phyloP scores from a whole-genome alignment of 2,797 vertebrate genomes.

The Danio aesculapii region DNA sequence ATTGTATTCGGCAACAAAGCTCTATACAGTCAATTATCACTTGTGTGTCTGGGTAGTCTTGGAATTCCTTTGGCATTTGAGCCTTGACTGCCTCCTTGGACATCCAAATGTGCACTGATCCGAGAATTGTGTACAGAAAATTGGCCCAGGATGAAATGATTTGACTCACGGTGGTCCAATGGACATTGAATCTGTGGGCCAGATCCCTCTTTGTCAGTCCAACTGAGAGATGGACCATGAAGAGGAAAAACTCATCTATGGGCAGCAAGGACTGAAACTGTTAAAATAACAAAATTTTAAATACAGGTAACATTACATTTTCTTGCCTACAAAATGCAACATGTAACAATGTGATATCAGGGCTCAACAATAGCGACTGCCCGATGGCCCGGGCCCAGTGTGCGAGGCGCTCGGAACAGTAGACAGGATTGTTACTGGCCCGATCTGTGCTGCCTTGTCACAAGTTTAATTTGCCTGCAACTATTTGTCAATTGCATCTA shows the following conservation, averaged over 20 bases:
- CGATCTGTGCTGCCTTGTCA: too few species aligned
- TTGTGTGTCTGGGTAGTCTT: slow-evolving; percentile 38
- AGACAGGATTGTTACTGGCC: too few species aligned
- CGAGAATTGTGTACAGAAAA: slow-evolving; percentile 34
- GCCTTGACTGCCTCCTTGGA: slow-evolving; percentile 23
- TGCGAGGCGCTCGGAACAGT: too few species aligned
- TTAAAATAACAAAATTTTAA: background rate
- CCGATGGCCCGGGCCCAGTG: too few species aligned
- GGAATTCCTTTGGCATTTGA: slow-evolving; percentile 41
- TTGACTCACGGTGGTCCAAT: slow-evolving; percentile 26
- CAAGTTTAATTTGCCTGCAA: too few species aligned
- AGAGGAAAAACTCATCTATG: slow-evolving; percentile 35
- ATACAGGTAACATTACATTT: background rate
- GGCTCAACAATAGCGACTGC: too few species aligned
- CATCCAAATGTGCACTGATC: slow-evolving; percentile 20
- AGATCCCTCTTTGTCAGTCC: slow-evolving; percentile 28
- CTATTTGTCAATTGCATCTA: too few species aligned
- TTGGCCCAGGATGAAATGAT: slow-evolving; percentile 30
- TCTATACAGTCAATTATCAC: slow-evolving; percentile 43
- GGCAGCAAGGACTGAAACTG: slow-evolving; percentile 9
- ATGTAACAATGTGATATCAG: too few species aligned
- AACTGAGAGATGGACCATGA: slow-evolving; percentile 18
- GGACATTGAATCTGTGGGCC: slow-evolving; percentile 45
- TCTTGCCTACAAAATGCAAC: background rate
- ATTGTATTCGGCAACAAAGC: slow-evolving; percentile 32